Evolutionary conservation across 1,140 invertebrate species (phyloP), one percentile per base, ranked within the genome.

Genomic region (Mylabris phalerata): DNA sequence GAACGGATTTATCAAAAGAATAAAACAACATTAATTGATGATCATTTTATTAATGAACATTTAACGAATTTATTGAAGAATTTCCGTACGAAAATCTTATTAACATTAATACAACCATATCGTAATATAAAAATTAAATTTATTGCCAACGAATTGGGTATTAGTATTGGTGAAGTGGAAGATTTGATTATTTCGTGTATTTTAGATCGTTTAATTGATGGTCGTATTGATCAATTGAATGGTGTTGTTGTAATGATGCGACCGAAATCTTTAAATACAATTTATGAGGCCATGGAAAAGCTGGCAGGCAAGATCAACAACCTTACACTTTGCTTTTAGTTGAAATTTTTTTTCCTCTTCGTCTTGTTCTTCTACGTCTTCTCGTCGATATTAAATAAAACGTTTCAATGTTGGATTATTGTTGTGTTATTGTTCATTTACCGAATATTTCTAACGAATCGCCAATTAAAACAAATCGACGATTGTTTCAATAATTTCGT

Each of bases 21-120:
- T 77, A 84, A 92, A 65, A 90, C 92, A 69, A 92, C 90, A 68
- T 96, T 99, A 50, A 98, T 98, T 95, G 92, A 93, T 67, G 97
- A 99, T 80, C 94, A 92, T 3, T 99, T 99, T 74, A 98, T 99
- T 66, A 80, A 93, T 67, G 97, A 99, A 75, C 95, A 98, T 70
- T 98, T 99, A 70, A 95, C 98, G 82, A 95, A 98, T 79, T 79
- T 99, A 41, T 76, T 99, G 39, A 81, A 92, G 48, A 98, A 98
- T 76, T 98, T 99, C 64, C 80, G 97, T 57, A 98, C 94, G 19
- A 95, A 89, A 75, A 94, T 98, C 50, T 78, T 99, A 19, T 94
- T 98, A 43, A 95, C 95, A 74, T 77, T 99, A 41, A 98, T 99
- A 59, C 93, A 92, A 66, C 96, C 97, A 2, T 99, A 99, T 74